Conservation (phyloP, 2,113 vertebrate genomes). For the Merops nubicus region DNA sequence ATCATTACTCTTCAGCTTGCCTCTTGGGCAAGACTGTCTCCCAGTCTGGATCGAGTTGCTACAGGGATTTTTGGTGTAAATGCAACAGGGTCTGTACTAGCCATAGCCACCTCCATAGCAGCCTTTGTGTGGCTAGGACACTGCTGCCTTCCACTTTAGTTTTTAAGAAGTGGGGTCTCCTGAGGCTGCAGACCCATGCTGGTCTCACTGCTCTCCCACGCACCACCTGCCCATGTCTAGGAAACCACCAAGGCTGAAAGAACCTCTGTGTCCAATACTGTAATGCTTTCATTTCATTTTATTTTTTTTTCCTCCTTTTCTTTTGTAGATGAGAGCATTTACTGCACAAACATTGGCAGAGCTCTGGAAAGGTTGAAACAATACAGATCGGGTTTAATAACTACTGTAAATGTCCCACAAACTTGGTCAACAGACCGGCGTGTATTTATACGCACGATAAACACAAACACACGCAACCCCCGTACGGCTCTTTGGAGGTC, state of each 20-base stretch:
- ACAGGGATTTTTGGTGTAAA: neutral
- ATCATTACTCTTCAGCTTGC: neutral
- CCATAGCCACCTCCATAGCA: rapidly evolving
- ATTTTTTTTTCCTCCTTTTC: neutral
- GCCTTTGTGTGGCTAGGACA: neutral
- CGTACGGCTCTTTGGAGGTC: neutral
- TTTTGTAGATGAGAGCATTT: conserved; percentile 4
- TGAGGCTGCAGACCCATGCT: neutral
- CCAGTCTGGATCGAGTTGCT: neutral
- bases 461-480: conserved; percentile 50
- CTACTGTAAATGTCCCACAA: conserved; percentile 57
- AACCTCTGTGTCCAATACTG: neutral
- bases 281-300: neutral
- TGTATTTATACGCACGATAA: conserved; percentile 48
- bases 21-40: neutral
- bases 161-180: neutral
- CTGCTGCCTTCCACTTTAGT: neutral
- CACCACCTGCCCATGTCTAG: neutral
- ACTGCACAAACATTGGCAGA: conserved; percentile 32
- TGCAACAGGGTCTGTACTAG: neutral
- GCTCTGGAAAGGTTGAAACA: conserved; percentile 61
- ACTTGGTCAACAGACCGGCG: conserved; percentile 41
- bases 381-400: conserved; percentile 63
- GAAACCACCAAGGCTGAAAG: neutral
- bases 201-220: neutral